A percentile compares a stretch with the other conserved stretches of the same genome.
These are phyloP conservation scores for Australoheros facetus DNA, from an alignment of 2,797 vertebrate species.

Conservation along the genomic window DNA sequence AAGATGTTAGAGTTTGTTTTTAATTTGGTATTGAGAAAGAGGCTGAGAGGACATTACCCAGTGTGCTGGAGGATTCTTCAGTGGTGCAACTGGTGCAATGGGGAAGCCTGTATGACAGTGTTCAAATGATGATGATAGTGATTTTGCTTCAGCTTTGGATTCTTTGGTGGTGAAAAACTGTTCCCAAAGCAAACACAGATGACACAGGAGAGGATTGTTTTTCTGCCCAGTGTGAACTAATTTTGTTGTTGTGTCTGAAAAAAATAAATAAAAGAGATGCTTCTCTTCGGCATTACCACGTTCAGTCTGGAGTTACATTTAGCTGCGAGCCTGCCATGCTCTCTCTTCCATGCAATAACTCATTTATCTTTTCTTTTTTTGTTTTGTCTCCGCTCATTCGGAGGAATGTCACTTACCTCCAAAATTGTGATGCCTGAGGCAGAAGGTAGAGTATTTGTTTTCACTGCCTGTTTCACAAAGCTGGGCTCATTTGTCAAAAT, in stretches of 20 bases:
- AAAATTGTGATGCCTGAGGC: conserved; percentile 50
- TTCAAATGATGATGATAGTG: not conserved
- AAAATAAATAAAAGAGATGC: not conserved
- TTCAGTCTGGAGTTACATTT: conserved; percentile 41
- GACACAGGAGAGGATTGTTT: conserved; percentile 2
- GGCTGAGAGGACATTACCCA: not conserved
- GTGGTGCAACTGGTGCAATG: not conserved
- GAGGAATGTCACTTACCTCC: conserved; percentile 68
- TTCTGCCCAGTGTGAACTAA: not conserved
- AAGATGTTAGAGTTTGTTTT: conserved; percentile 28
- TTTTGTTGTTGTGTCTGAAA: not conserved
- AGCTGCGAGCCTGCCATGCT: conserved; percentile 23
- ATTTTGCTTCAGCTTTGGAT: not conserved
- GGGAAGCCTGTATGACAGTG: not conserved
- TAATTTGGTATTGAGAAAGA: conserved; percentile 19
- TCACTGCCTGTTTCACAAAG: conserved; percentile 70
- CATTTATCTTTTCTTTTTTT: conserved; percentile 69
- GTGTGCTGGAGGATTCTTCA: not conserved
- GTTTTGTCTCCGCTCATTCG: conserved; percentile 66
- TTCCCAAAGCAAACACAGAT: conserved; percentile 2
- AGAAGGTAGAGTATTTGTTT: conserved; percentile 72
- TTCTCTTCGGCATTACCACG: not conserved
- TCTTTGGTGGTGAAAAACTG: not conserved
- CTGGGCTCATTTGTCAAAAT: conserved; percentile 75
- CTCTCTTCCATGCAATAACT: conserved; percentile 42